Evolutionary conservation across 1,140 invertebrate species (phyloP), one percentile per base, ranked within the genome.

Genomic region (Rhynchophorus ferrugineus): DNA sequence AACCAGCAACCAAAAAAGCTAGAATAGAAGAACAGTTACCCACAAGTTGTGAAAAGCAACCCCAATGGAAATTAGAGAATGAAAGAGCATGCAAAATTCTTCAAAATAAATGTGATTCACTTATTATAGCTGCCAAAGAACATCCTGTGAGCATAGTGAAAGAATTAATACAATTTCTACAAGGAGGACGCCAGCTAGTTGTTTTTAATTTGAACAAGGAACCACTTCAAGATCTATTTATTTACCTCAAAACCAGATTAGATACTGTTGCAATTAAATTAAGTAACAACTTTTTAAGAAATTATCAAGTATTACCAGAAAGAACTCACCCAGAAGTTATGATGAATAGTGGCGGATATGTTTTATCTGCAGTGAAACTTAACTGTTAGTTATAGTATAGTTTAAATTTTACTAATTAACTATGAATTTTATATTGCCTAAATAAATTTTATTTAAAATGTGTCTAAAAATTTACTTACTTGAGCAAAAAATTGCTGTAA

Each of bases 261-360:
- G 78, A 82, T 67, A 78, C 89, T 7, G 76, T 87, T 13, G 83
- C 82, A 63, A 64, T 95, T 19, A 81, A 79, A 67, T 65, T 97
- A 1, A 83, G 84, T 33, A 88, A 89, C 39, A 92, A 87, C 60
- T 96, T 92, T 80, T 72, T 92, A 61, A 77, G 93, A 58, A 81
- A 83, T 43, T 94, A 94, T 77, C 94, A 97, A 77, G 83, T 96
- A 34, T 71, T 92, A 44, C 80, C 85, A 0, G 80, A 87, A 54
- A 76, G 89, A 63, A 91, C 89, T 13, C 88, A 92, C 78, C 89
- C 90, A 3, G 78, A 85, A 63, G 83, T 91, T 14, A 79, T 78
- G 54, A 91, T 87, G 76, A 85, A 63, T 37, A 78, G 73, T 33
- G 82, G 87, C 49, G 89, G 89, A 7, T 91, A 80, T 69, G 63